These are phyloP conservation scores for Stichodactyla helianthus DNA, from an alignment of 64 coral and sea anemone genomes.

Conservation along the genomic window DNA sequence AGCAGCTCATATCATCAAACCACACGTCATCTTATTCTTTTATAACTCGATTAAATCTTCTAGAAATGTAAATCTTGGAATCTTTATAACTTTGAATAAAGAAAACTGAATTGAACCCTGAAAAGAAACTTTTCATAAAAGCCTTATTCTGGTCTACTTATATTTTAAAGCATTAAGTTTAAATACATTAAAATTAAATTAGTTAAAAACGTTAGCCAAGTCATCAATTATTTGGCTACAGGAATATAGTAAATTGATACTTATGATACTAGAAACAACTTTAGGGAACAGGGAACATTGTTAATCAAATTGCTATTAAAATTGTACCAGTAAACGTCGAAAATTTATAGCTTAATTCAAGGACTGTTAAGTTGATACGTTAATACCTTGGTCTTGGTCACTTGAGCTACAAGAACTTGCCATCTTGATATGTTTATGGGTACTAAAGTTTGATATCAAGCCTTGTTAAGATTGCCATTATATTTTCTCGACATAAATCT, in stretches of 20 bases:
- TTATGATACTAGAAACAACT: neutral
- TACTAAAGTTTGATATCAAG: neutral
- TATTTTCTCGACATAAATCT: neutral
- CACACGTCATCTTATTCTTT: neutral
- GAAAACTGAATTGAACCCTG: no score
- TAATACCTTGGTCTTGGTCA: slow-evolving; percentile 13
- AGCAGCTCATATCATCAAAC: neutral
- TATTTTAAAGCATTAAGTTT: neutral
- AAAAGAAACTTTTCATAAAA: neutral
- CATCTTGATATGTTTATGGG: neutral
- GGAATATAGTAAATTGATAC: neutral
- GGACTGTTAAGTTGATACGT: neutral
- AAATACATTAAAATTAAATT: neutral
- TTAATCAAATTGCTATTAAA: neutral
- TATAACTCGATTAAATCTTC: neutral
- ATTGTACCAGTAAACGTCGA: neutral
- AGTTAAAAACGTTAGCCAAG: neutral
- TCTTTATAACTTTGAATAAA: no score
- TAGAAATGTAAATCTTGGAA: no score
- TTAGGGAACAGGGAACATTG: no score
- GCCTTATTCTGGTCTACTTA: neutral
- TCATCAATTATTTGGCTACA: neutral
- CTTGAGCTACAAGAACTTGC: slow-evolving; percentile 10
- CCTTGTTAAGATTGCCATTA: neutral
- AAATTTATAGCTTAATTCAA: neutral